Percentiles rank a stretch among this genome's conserved stretches.
These are phyloP conservation scores for Ooceraea biroi DNA, from an alignment of 1,140 invertebrate genomes.

Conservation along the genomic window DNA sequence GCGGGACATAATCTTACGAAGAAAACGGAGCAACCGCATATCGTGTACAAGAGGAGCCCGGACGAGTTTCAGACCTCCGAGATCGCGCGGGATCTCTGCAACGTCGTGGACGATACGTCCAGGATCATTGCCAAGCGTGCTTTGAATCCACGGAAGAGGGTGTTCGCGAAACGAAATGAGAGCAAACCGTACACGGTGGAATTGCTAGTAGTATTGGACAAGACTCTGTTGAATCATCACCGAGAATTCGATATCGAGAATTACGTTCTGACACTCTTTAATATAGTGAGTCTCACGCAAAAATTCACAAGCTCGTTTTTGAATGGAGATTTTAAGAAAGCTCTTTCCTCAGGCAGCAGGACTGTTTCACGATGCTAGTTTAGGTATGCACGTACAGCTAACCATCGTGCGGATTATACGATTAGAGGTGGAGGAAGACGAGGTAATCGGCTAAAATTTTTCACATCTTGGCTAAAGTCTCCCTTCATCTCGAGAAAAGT, in stretches of 20 bases:
- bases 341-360: constrained; percentile 80
- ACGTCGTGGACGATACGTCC: constrained; percentile 65
- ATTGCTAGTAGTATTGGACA: constrained; percentile 88
- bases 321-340: constrained; percentile 1
- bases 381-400: constrained; percentile 88
- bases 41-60: constrained; percentile 71
- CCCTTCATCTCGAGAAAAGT: neutral
- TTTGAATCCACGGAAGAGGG: constrained; percentile 51
- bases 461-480: neutral
- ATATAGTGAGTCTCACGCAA: constrained; percentile 85
- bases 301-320: neutral
- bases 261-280: constrained; percentile 89
- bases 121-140: constrained; percentile 71
- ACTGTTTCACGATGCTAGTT: constrained; percentile 88
- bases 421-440: constrained; percentile 83
- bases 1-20: constrained; percentile 78
- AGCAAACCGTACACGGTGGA: constrained; percentile 85
- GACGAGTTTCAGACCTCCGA: constrained; percentile 48
- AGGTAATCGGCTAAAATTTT: constrained; percentile 79
- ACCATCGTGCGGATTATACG: constrained; percentile 88
- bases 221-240: constrained; percentile 87
- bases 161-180: constrained; percentile 48
- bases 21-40: constrained; percentile 76
- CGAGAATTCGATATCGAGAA: constrained; percentile 88
- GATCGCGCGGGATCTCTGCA: constrained; percentile 61